Conservation (phyloP, 1,140 invertebrate genomes). For the Dreissena polymorpha region DNA sequence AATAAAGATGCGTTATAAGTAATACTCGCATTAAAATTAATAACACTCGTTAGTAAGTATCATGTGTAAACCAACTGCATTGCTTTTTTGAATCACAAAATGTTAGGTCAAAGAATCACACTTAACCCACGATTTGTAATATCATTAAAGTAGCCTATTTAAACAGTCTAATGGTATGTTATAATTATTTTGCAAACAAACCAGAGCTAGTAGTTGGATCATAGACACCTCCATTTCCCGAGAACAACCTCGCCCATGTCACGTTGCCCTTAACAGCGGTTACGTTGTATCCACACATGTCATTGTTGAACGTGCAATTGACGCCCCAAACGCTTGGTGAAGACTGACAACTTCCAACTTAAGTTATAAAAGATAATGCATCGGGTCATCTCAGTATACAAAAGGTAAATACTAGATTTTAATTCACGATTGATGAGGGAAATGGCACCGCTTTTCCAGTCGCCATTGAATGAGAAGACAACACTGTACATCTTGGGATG, state of each 20-base stretch:
- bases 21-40: no score
- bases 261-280: neutral
- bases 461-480: neutral
- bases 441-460: neutral
- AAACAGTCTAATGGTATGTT: no score
- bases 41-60: no score
- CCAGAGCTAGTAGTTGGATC: no score
- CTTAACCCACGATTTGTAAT: no score
- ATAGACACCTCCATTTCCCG: no score
- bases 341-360: neutral
- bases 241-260: neutral
- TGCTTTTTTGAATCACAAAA: no score
- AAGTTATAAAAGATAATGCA: neutral
- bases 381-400: neutral
- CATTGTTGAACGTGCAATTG: slow-evolving; percentile 24
- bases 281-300: slow-evolving; percentile 3
- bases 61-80: no score
- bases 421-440: neutral
- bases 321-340: neutral
- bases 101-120: no score
- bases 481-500: neutral
- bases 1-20: no score
- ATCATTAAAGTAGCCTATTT: no score
- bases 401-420: neutral
- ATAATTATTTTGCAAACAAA: no score